These are phyloP conservation scores for Pseudocheirus occidentalis DNA, from an alignment of 2,797 vertebrate species.

Conservation along the genomic window DNA sequence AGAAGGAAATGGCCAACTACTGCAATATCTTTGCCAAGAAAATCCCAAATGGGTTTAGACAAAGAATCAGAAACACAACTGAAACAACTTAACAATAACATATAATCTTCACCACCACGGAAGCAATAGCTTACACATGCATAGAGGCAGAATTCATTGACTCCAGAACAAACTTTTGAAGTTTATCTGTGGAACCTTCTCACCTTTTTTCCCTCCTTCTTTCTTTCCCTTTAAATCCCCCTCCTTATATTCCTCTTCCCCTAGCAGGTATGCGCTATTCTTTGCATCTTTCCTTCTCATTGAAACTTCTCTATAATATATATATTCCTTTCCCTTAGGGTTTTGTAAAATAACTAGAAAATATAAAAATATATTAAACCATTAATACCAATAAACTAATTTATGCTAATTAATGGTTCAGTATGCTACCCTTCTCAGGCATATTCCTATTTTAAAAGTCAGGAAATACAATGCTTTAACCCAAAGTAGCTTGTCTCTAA, in stretches of 20 bases:
- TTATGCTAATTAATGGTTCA: background rate
- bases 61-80: background rate
- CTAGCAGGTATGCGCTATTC: background rate
- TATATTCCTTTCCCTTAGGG: background rate
- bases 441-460: background rate
- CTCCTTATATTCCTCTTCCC: background rate
- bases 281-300: background rate
- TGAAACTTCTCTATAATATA: background rate
- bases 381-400: background rate
- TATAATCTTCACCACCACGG: background rate
- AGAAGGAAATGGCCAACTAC: no score
- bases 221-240: background rate
- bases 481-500: conserved; percentile 47
- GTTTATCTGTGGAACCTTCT: background rate
- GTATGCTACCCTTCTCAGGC: background rate
- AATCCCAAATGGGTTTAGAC: background rate
- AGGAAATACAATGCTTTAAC: conserved; percentile 68
- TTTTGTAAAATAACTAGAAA: background rate
- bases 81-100: background rate
- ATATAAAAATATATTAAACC: background rate
- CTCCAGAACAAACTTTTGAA: background rate
- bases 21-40: background rate
- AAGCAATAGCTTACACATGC: background rate
- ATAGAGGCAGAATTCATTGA: background rate
- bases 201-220: background rate